A percentile compares a stretch with the other conserved stretches of the same genome.
phyloP scores from a whole-genome alignment of 2,888 invertebrate genomes.

The Aphodius granarius region DNA sequence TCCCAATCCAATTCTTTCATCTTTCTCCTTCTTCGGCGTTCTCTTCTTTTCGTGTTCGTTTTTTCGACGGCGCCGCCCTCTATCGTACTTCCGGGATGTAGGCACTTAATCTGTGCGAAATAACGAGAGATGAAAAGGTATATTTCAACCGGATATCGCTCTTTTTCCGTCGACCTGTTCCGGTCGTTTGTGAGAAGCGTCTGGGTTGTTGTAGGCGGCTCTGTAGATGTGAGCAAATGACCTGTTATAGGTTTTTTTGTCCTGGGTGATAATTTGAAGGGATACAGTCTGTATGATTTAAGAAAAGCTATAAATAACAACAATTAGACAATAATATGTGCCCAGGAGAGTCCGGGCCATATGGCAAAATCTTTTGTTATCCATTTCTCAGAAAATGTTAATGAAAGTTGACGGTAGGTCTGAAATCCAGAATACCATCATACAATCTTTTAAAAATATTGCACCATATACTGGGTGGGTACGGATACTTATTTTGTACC shows the following conservation, averaged over 20 bases:
- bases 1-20: slow-evolving; percentile 16
- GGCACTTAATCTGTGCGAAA: slow-evolving; percentile 1
- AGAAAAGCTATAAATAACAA: too few species aligned
- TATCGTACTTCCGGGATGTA: slow-evolving; percentile 19
- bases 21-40: background rate
- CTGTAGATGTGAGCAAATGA: background rate
- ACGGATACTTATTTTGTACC: too few species aligned
- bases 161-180: background rate
- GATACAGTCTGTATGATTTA: too few species aligned
- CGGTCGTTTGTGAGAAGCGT: background rate
- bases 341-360: too few species aligned
- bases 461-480: too few species aligned
- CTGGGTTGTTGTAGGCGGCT: background rate
- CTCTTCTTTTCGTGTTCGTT: background rate
- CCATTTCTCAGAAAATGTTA: too few species aligned
- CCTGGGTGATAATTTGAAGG: background rate
- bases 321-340: too few species aligned
- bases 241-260: background rate
- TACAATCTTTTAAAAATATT: too few species aligned
- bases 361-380: too few species aligned
- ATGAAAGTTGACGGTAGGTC: too few species aligned
- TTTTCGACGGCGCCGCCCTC: slow-evolving; percentile 3
- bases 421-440: too few species aligned
- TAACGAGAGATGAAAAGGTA: background rate
- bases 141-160: background rate